Evolutionary conservation across 92 coral and sea anemone genomes (phyloP).

Genomic region (Anthopleura xanthogrammica): DNA sequence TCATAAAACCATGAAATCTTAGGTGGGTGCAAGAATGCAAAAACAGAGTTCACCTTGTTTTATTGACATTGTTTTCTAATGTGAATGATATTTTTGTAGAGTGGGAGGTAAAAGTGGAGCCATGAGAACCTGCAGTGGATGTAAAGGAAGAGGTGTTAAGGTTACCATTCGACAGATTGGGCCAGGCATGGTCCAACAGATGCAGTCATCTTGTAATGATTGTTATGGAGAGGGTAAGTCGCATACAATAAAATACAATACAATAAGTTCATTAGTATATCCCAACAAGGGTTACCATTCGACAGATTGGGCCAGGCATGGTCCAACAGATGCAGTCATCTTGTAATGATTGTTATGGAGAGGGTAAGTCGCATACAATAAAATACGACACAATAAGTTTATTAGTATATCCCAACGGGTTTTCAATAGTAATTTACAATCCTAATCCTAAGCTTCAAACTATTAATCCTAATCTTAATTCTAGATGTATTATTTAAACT

Average conservation of each 20-base stretch:
- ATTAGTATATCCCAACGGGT: no score
- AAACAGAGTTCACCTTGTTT: no score
- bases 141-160: constrained; percentile 88
- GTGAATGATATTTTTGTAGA: constrained; percentile 25
- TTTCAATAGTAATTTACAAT: no score
- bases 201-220: constrained; percentile 89
- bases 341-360: constrained; percentile 84
- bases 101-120: constrained; percentile 96
- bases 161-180: constrained; percentile 84
- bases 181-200: constrained; percentile 98
- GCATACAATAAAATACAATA: no score
- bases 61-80: background rate
- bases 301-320: constrained; percentile 96
- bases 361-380: no score
- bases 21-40: no score
- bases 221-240: constrained; percentile 88
- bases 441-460: no score
- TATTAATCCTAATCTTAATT: no score
- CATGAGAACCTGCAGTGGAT: constrained; percentile 73
- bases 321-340: constrained; percentile 96
- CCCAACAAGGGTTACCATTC: constrained; percentile 78
- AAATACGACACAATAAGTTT: no score
- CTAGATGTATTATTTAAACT: no score
- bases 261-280: no score
- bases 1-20: no score